A percentile compares a stretch with the other conserved stretches of the same genome.
Evolutionary conservation across 2,888 invertebrate species (phyloP).

Genomic region (Drosophila lacicola): DNA sequence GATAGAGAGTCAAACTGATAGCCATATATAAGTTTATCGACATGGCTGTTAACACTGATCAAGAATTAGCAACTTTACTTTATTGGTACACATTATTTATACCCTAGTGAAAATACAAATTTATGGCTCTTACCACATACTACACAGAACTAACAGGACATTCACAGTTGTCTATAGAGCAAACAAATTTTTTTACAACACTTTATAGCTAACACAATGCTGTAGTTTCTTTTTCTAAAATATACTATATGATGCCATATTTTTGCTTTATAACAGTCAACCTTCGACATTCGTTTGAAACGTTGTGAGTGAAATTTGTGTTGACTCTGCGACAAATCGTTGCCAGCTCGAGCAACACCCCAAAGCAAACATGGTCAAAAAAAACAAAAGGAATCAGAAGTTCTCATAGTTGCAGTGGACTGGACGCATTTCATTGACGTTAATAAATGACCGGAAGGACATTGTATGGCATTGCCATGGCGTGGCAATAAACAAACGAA

Average conservation of each 20-base stretch:
- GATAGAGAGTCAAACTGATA: no score
- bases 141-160: background rate
- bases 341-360: slow-evolving; percentile 63
- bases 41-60: no score
- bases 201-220: slow-evolving; percentile 11
- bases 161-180: background rate
- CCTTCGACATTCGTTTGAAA: slow-evolving; percentile 49
- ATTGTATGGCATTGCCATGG: slow-evolving; percentile 76
- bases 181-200: slow-evolving; percentile 24
- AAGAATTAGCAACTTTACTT: no score
- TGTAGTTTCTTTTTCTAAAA: slow-evolving; percentile 15
- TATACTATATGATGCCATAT: slow-evolving; percentile 43
- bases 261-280: slow-evolving; percentile 49
- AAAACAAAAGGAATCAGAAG: slow-evolving; percentile 38
- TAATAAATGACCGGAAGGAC: slow-evolving; percentile 81
- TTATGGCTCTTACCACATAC: background rate
- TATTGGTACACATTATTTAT: no score
- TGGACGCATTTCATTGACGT: slow-evolving; percentile 73
- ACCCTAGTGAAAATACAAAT: background rate
- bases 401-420: slow-evolving; percentile 50
- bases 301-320: slow-evolving; percentile 62
- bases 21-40: no score
- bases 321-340: slow-evolving; percentile 77
- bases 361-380: slow-evolving; percentile 51
- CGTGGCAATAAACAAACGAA: slow-evolving; percentile 75